Conservation (phyloP, 2,888 invertebrate species). For the Piscicola geometra region DNA sequence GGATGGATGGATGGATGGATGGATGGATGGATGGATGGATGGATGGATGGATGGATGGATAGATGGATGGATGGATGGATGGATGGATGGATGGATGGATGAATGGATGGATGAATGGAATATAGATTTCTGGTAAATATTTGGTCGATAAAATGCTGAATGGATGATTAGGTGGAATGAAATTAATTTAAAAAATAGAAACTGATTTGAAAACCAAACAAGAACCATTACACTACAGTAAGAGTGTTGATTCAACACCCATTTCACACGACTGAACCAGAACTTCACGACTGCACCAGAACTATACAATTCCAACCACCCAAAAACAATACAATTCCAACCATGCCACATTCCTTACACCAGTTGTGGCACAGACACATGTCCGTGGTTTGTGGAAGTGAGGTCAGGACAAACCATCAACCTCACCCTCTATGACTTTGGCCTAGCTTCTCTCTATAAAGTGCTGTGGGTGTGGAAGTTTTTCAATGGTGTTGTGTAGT, state of each 20-base stretch:
- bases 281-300: not conserved
- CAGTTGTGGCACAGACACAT: slow-evolving; percentile 19
- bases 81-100: too few relatives aligned
- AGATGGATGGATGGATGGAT: too few relatives aligned
- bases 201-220: too few relatives aligned
- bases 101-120: too few relatives aligned
- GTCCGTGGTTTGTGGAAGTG: slow-evolving; percentile 32
- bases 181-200: not conserved
- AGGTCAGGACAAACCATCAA: slow-evolving; percentile 39
- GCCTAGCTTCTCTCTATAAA: not conserved
- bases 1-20: too few relatives aligned
- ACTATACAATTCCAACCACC: too few relatives aligned
- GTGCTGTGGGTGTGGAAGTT: not conserved
- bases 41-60: too few relatives aligned
- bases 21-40: too few relatives aligned
- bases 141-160: too few relatives aligned
- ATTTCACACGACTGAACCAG: not conserved
- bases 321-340: not conserved
- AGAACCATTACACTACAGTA: not conserved
- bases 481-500: not conserved
- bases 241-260: not conserved
- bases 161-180: too few relatives aligned
- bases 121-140: too few relatives aligned
- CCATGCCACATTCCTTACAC: too few relatives aligned
- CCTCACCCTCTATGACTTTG: slow-evolving; percentile 37